Evolutionary conservation across 2,888 invertebrate species (phyloP).

Genomic region (Amiota mariae): DNA sequence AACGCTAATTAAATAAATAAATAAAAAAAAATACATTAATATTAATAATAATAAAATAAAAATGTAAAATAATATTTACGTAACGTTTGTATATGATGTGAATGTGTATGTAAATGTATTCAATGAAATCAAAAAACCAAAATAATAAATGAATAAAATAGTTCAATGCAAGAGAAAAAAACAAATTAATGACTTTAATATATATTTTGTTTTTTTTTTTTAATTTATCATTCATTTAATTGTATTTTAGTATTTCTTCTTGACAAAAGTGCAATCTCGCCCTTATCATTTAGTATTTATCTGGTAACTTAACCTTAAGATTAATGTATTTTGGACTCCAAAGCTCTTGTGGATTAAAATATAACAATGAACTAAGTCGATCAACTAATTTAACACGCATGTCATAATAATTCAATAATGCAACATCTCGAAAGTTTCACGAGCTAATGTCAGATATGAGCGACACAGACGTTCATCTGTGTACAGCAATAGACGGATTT

Average conservation of each 20-base stretch:
- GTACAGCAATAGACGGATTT: slow-evolving; percentile 82
- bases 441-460: slow-evolving; percentile 91
- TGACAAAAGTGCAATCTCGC: too few relatives aligned
- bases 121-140: background rate
- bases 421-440: slow-evolving; percentile 98
- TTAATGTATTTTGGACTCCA: too few relatives aligned
- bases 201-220: too few relatives aligned
- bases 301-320: too few relatives aligned
- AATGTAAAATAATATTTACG: slow-evolving; percentile 26
- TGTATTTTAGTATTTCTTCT: too few relatives aligned
- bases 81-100: slow-evolving; percentile 24
- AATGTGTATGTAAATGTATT: slow-evolving; percentile 16
- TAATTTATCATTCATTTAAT: too few relatives aligned
- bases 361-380: slow-evolving; percentile 96
- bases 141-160: background rate
- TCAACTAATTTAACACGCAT: slow-evolving; percentile 93
- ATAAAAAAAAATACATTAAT: background rate
- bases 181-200: too few relatives aligned
- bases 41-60: slow-evolving; percentile 39
- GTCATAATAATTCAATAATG: slow-evolving; percentile 97
- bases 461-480: slow-evolving; percentile 91
- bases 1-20: slow-evolving; percentile 12
- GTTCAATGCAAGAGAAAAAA: too few relatives aligned
- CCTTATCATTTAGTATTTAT: too few relatives aligned
- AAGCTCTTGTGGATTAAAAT: too few relatives aligned